These are phyloP conservation scores for Pseudochirops corinnae DNA, from an alignment of 2,797 vertebrate genomes.

Conservation along the genomic window DNA sequence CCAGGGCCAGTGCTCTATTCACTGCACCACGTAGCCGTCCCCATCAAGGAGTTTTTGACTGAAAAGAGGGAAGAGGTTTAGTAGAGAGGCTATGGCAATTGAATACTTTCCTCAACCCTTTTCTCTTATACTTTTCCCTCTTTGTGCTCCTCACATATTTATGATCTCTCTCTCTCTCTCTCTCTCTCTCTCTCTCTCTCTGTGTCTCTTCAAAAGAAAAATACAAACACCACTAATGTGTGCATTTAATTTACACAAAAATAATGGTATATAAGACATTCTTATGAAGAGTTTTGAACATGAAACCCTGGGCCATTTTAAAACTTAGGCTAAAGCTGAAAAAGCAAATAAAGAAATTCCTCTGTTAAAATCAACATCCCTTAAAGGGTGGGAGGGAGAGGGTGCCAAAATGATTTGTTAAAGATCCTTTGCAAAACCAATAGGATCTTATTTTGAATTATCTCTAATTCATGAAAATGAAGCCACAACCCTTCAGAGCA, in stretches of 20 bases:
- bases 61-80: too few species aligned
- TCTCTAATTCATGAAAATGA: neutral
- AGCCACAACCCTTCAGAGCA: neutral
- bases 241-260: constrained; percentile 74
- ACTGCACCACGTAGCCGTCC: too few species aligned
- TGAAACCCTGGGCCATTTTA: constrained; percentile 53
- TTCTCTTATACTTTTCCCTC: too few species aligned
- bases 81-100: too few species aligned
- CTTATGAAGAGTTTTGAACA: constrained; percentile 63
- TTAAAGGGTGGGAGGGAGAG: neutral
- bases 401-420: neutral
- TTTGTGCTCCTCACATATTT: too few species aligned
- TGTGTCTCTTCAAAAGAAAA: constrained; percentile 59
- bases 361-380: neutral
- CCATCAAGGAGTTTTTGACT: too few species aligned
- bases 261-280: constrained; percentile 76
- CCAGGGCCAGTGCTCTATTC: too few species aligned
- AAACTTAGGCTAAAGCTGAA: constrained; percentile 32
- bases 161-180: neutral
- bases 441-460: neutral
- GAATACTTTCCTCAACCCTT: too few species aligned
- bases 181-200: neutral
- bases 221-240: constrained; percentile 66
- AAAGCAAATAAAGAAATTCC: constrained; percentile 1
- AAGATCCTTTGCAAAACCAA: neutral